phyloP scores from a whole-genome alignment of 2,113 vertebrate genomes.

The Vulpes ferrilata region DNA sequence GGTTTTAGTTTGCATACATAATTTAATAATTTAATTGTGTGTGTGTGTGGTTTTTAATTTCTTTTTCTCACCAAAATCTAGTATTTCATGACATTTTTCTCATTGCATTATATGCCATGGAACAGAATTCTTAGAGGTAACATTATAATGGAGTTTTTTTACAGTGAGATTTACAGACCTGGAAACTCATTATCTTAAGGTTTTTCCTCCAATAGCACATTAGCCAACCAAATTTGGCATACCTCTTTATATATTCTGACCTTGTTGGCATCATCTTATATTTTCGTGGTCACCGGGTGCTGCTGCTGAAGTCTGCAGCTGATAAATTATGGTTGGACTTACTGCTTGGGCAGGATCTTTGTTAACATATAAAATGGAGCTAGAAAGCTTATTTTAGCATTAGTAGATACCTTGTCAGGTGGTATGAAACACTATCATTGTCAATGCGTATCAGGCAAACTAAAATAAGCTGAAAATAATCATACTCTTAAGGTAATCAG shows the following conservation, averaged over 20 bases:
- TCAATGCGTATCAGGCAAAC: neutral
- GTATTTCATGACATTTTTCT: neutral
- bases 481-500: neutral
- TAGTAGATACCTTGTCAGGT: neutral
- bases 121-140: neutral
- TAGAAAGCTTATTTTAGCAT: neutral
- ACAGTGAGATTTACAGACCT: neutral
- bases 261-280: neutral
- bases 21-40: neutral
- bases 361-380: neutral
- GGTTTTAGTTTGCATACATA: neutral
- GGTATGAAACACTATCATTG: neutral
- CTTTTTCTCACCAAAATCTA: neutral
- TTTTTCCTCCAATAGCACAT: neutral
- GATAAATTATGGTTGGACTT: neutral
- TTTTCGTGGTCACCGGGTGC: neutral
- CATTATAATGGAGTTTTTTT: neutral
- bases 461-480: neutral
- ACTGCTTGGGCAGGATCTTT: neutral
- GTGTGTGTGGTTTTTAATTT: neutral
- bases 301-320: neutral
- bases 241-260: neutral
- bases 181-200: neutral
- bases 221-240: neutral
- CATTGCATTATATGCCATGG: neutral